These are phyloP conservation scores for Spermophilus dauricus DNA, from an alignment of 2,113 vertebrate genomes.

Conservation along the genomic window DNA sequence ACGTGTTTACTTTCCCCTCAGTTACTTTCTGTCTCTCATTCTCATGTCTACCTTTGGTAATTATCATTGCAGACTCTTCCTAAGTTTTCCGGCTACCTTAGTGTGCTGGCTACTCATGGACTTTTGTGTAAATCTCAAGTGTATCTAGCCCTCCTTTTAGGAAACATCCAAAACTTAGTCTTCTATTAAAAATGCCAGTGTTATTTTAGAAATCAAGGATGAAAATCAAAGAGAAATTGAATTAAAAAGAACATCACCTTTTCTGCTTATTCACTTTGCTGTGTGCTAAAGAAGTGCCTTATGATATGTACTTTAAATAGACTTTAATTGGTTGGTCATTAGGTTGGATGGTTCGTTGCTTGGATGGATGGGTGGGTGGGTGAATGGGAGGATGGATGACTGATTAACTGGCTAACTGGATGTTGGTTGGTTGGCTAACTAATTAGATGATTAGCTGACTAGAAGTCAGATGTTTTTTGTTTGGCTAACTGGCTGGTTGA, in stretches of 20 bases:
- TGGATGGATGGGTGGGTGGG: too few species aligned
- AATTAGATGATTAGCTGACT: not conserved
- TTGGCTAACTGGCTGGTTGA: not conserved
- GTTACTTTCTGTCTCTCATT: not conserved
- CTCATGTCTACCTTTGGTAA: not conserved
- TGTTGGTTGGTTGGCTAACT: not conserved
- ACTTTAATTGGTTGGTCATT: not conserved
- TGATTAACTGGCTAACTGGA: not conserved
- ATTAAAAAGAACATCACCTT: not conserved
- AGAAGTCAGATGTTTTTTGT: too few species aligned
- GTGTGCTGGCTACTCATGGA: not conserved
- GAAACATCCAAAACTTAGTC: not conserved
- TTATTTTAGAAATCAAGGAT: slow-evolving; percentile 5
- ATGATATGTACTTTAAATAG: not conserved
- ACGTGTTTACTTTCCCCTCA: not conserved
- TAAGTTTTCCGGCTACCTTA: not conserved
- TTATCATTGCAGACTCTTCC: not conserved
- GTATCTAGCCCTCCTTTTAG: not conserved
- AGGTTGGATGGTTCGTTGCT: not conserved
- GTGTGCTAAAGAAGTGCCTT: not conserved
- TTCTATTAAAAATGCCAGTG: not conserved
- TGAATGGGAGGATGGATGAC: not conserved
- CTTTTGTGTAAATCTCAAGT: not conserved
- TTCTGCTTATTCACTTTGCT: not conserved
- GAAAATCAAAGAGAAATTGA: not conserved